phyloP scores from a whole-genome alignment of 1,140 invertebrate species.

The Gonatopus flavifemur region DNA sequence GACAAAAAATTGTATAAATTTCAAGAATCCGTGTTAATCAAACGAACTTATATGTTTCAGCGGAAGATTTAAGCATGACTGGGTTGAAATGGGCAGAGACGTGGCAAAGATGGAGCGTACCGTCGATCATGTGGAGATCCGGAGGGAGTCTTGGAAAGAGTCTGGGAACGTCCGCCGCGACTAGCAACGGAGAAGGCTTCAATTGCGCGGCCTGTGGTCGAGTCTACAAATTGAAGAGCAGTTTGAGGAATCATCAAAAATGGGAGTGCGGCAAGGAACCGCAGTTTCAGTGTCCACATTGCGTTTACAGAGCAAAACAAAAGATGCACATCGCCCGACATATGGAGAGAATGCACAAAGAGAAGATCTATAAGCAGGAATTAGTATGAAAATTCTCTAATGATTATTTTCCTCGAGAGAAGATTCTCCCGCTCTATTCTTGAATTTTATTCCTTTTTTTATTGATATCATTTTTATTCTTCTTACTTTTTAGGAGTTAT shows the following conservation, averaged over 20 bases:
- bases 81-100: constrained; percentile 67
- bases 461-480: too few species aligned
- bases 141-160: constrained; percentile 48
- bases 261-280: constrained; percentile 86
- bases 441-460: too few species aligned
- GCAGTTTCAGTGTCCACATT: constrained; percentile 80
- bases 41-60: constrained; percentile 53
- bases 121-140: constrained; percentile 57
- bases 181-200: constrained; percentile 61
- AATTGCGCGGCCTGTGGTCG: constrained; percentile 78
- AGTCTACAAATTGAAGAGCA: constrained; percentile 82
- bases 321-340: constrained; percentile 85
- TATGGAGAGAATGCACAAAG: constrained; percentile 85
- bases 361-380: constrained; percentile 63
- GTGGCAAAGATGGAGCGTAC: constrained; percentile 56
- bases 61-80: constrained; percentile 70
- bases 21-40: constrained; percentile 34
- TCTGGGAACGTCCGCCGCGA: constrained; percentile 38
- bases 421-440: too few species aligned
- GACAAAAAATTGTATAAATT: background rate
- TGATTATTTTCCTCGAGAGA: too few species aligned
- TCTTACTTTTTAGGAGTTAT: too few species aligned
- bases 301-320: constrained; percentile 79
- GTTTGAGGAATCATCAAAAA: constrained; percentile 81
- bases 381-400: constrained; percentile 48